Percentiles rank a stretch among this genome's conserved stretches.
Evolutionary conservation across 1,140 invertebrate genomes (phyloP).

Genomic region (Calephelis virginiensis): DNA sequence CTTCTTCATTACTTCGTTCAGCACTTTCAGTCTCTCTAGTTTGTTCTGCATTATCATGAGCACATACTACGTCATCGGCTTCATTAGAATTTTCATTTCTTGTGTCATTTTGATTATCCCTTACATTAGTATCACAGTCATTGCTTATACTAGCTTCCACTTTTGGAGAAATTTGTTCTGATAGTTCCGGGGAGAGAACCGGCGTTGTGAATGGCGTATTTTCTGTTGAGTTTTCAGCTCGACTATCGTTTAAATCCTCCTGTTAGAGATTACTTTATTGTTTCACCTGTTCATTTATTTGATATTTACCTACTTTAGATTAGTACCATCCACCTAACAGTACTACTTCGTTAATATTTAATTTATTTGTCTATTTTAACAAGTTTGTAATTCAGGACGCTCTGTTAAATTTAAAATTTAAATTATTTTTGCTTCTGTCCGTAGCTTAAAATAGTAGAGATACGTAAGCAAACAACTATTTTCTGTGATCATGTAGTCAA

Average conservation of each 20-base stretch:
- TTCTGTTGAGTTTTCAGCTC: constrained; percentile 53
- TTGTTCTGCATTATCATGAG: constrained; percentile 34
- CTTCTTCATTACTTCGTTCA: constrained; percentile 32
- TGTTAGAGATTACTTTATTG: constrained; percentile 52
- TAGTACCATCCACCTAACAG: no score
- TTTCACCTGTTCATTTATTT: constrained; percentile 18
- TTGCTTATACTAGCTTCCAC: constrained; percentile 57
- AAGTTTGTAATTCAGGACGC: no score
- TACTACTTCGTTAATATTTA: no score
- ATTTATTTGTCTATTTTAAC: no score
- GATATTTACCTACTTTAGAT: background rate
- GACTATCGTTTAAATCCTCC: constrained; percentile 65
- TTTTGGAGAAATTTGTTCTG: constrained; percentile 32
- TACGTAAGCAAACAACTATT: no score
- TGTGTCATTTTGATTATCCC: constrained; percentile 40
- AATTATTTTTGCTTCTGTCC: no score
- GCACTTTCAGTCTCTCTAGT: constrained; percentile 26
- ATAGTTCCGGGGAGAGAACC: constrained; percentile 45
- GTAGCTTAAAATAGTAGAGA: no score
- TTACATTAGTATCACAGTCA: constrained; percentile 75
- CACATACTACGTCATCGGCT: constrained; percentile 65
- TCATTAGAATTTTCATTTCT: constrained; percentile 41
- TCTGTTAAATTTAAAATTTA: no score
- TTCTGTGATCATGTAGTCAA: no score
- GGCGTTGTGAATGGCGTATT: constrained; percentile 56